Base-by-base conservation (phyloP, 2,797 vertebrate genomes). In the Poecilia gillii region DNA sequence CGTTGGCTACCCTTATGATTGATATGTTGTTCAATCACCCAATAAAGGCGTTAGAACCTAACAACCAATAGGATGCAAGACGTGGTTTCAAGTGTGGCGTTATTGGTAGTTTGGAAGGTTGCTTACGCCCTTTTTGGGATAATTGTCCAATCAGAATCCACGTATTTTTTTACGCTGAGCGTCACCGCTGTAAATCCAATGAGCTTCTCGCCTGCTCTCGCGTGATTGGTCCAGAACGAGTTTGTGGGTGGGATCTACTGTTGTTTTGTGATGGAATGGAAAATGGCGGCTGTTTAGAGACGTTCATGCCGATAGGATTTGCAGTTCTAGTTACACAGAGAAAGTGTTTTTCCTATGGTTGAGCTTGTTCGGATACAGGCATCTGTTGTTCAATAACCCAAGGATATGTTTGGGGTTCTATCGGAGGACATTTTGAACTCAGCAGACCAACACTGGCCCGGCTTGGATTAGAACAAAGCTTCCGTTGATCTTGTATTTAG, bases 161-260 rank as follows among this genome's bases (percentile, higher is more conserved):
- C 14, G n/a, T 16, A 51, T 0, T 31, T 0, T 33, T 36, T 47
- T 1, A 0, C 0, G 20, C 20, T 79, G 86, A 94, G 1, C 85
- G 94, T 66, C 89, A 78, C 6, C 3, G 9, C 23, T 59, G 20
- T 49, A 0, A 57, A 79, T 59, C 92, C 91, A 93, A 94, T 94
- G 25, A 76, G 11, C 45, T 39, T 4, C 13, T 43, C 41, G 12
- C 12, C 0, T 1, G 64, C 31, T 0, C 46, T 3, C 28, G 75
- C 43, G 73, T 81, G 84, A 88, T 86, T 92, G 82, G 87, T 31
- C 73, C 47, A 4, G 1, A 55, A 47, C 49, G 39, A n/a, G 23
- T 70, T 70, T 25, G 39, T 25, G 66, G 66, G 66, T 3, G 66
- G 66, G 66, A 70, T 25, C 16, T 39, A 11, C 36, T 12, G 11